These are phyloP conservation scores for Dryobotodes eremita DNA, from an alignment of 2,888 invertebrate species.

Conservation along the genomic window DNA sequence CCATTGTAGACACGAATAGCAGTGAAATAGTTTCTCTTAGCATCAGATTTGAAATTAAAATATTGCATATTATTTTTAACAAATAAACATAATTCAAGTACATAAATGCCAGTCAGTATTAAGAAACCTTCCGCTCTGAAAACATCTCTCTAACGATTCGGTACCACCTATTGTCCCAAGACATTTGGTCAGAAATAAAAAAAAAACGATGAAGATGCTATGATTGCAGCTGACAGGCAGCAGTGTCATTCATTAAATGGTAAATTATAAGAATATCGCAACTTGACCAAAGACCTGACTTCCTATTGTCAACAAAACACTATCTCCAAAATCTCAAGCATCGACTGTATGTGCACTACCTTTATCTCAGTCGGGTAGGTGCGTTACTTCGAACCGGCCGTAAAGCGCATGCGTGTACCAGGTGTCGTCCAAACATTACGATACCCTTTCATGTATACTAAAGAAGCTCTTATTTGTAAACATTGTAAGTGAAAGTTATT, in stretches of 20 bases:
- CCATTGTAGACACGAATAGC: too few species aligned
- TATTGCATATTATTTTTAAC: too few species aligned
- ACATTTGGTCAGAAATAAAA: background rate
- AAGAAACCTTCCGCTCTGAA: too few species aligned
- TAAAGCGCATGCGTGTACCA: slow-evolving; percentile 66
- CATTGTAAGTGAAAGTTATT: slow-evolving; percentile 66
- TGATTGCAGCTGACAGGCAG: background rate
- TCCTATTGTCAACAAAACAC: too few species aligned
- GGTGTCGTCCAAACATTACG: slow-evolving; percentile 64
- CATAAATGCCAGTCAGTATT: too few species aligned
- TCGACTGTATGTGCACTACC: slow-evolving; percentile 20
- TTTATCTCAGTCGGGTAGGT: slow-evolving; percentile 57
- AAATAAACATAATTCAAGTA: too few species aligned
- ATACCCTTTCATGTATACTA: slow-evolving; percentile 63
- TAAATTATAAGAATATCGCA: background rate
- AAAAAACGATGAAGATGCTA: background rate
- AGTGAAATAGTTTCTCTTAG: too few species aligned
- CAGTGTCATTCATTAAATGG: background rate
- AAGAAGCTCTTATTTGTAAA: slow-evolving; percentile 66
- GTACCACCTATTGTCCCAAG: too few species aligned
- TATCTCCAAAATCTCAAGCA: background rate
- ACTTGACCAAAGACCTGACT: background rate
- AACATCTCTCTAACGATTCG: too few species aligned
- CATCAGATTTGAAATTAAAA: too few species aligned
- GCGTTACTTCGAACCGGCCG: slow-evolving; percentile 50